A percentile compares a stretch with the other conserved stretches of the same genome.
Evolutionary conservation across 2,113 vertebrate genomes (phyloP).

Genomic region (Gambusia holbrooki): DNA sequence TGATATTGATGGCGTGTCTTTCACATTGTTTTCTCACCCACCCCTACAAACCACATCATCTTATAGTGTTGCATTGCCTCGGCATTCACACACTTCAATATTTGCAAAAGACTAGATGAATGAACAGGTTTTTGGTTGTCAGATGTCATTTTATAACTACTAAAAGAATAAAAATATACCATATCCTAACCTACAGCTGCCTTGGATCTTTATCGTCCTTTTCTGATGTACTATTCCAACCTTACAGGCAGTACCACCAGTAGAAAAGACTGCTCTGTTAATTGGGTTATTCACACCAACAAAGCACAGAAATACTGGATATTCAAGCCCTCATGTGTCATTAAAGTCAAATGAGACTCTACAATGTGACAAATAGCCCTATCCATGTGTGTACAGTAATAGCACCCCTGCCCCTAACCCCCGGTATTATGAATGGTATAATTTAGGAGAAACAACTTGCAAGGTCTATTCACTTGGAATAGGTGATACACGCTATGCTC

Average conservation of each 20-base stretch:
- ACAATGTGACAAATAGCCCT: slow-evolving; percentile 20
- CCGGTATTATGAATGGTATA: slow-evolving; percentile 16
- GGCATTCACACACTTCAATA: too few relatives aligned
- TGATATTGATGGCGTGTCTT: too few relatives aligned
- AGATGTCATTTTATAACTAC: background rate
- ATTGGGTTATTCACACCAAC: slow-evolving; percentile 58
- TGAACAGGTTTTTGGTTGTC: background rate
- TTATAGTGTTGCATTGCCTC: too few relatives aligned
- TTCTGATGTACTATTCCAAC: slow-evolving; percentile 27
- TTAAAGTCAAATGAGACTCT: slow-evolving; percentile 49
- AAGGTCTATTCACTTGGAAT: slow-evolving; percentile 9
- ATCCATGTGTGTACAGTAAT: slow-evolving; percentile 6
- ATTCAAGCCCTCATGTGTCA: slow-evolving; percentile 45
- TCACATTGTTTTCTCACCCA: too few relatives aligned
- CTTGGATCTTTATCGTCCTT: slow-evolving; percentile 33
- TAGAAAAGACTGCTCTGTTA: slow-evolving; percentile 52
- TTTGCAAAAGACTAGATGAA: background rate
- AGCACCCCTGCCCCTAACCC: slow-evolving; percentile 3
- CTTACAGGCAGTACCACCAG: slow-evolving; percentile 32
- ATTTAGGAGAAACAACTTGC: slow-evolving; percentile 17
- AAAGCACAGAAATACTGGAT: slow-evolving; percentile 34
- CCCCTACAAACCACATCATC: too few relatives aligned
- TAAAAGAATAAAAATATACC: background rate
- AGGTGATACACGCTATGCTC: background rate
- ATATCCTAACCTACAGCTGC: background rate